Evolutionary conservation across 1,140 invertebrate species (phyloP).

Genomic region (Drosophila varians): DNA sequence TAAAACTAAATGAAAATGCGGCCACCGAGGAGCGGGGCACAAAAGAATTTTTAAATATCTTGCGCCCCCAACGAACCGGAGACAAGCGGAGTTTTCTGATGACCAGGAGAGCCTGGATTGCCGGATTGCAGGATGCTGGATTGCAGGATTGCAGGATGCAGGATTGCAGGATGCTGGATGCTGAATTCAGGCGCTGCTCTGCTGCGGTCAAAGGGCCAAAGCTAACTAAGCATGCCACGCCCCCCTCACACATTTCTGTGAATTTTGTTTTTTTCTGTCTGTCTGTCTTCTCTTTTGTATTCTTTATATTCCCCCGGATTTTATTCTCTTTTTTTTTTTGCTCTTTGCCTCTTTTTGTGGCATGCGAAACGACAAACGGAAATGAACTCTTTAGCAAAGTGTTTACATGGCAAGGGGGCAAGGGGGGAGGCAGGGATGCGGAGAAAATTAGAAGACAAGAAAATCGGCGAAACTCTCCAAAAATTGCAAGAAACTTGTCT

Average conservation of each 20-base stretch:
- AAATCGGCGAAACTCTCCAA: too few species aligned
- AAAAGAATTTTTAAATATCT: conserved; percentile 81
- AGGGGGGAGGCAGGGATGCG: background rate
- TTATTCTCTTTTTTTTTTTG: conserved; percentile 19
- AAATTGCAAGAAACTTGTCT: too few species aligned
- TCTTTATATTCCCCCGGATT: conserved; percentile 26
- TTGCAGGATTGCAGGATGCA: conserved; percentile 3
- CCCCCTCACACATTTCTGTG: conserved; percentile 3
- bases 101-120: conserved; percentile 4
- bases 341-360: background rate
- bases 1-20: conserved; percentile 81
- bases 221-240: conserved; percentile 58
- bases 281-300: conserved; percentile 7
- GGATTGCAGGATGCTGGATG: conserved; percentile 1
- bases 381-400: conserved; percentile 69
- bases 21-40: conserved; percentile 38
- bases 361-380: conserved; percentile 58
- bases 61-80: conserved; percentile 51
- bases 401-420: conserved; percentile 41
- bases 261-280: conserved; percentile 11
- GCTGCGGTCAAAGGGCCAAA: conserved; percentile 55
- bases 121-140: background rate
- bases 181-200: conserved; percentile 28
- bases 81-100: conserved; percentile 29
- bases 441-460: conserved; percentile 1